These are phyloP conservation scores for Dallia pectoralis DNA, from an alignment of 2,797 vertebrate genomes.

Conservation along the genomic window DNA sequence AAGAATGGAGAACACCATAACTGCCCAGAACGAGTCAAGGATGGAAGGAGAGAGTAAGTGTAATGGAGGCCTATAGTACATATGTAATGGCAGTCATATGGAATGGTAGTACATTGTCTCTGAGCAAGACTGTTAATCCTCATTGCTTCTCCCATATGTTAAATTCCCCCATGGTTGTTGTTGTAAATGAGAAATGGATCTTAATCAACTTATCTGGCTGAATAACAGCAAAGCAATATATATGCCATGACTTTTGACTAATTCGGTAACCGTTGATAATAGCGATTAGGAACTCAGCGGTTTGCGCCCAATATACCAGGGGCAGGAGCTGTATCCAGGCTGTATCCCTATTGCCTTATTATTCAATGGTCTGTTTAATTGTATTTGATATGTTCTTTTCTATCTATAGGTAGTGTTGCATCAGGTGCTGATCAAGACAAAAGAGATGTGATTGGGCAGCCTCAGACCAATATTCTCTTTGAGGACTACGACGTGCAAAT, in stretches of 20 bases:
- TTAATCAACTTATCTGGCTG: no score
- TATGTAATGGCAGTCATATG: neutral
- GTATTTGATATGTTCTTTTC: neutral
- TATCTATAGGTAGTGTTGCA: neutral
- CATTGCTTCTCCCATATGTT: no score
- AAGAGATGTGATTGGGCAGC: neutral
- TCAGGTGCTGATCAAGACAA: neutral
- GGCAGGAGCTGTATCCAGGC: no score
- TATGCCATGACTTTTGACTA: no score
- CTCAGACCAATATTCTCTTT: neutral
- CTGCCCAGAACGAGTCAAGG: neutral
- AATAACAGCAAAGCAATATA: no score
- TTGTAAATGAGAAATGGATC: no score
- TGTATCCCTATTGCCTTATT: no score
- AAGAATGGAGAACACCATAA: neutral
- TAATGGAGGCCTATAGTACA: neutral
- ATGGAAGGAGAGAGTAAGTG: slow-evolving; percentile 3
- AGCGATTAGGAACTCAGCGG: no score
- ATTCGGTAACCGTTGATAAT: no score
- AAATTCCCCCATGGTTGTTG: no score
- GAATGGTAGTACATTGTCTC: neutral
- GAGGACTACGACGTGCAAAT: neutral
- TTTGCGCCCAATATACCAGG: no score
- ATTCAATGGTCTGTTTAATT: neutral
- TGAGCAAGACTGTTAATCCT: no score